Conservation (phyloP, 2,888 invertebrate genomes). For the Acrocera orbiculus region DNA sequence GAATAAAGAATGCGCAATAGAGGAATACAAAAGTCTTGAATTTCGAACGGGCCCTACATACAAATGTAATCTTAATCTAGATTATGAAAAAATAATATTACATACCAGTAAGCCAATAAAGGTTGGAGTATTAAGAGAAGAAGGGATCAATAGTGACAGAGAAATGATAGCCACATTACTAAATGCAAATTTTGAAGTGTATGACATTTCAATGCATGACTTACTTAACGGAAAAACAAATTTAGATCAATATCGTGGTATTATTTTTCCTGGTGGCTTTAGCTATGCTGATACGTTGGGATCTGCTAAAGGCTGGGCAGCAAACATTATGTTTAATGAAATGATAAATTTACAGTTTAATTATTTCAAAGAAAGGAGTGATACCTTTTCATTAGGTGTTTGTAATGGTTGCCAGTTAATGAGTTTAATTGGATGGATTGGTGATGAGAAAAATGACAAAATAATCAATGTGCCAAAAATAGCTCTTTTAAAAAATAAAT, state of each 20-base stretch:
- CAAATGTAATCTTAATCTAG: constrained; percentile 50
- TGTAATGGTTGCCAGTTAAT: constrained; percentile 97
- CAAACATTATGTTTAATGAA: constrained; percentile 67
- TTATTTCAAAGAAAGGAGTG: constrained; percentile 50
- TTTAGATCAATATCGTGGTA: constrained; percentile 66
- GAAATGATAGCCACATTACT: constrained; percentile 89
- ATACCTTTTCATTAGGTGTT: constrained; percentile 93
- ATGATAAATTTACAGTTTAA: constrained; percentile 58
- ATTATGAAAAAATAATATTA: constrained; percentile 32
- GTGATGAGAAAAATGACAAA: constrained; percentile 25
- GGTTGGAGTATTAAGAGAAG: constrained; percentile 88
- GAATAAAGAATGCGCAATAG: constrained; percentile 54
- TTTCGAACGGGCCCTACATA: constrained; percentile 55
- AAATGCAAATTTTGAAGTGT: constrained; percentile 78
- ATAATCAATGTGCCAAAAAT: constrained; percentile 37
- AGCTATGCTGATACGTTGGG: constrained; percentile 95
- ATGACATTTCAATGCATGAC: constrained; percentile 91
- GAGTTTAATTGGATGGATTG: constrained; percentile 84
- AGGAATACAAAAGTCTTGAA: constrained; percentile 57
- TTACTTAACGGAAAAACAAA: constrained; percentile 50
- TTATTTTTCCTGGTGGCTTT: constrained; percentile 94
- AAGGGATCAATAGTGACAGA: constrained; percentile 85
- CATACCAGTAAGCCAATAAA: constrained; percentile 32
- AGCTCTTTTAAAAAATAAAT: constrained; percentile 66
- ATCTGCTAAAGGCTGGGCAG: constrained; percentile 97